phyloP scores from a whole-genome alignment of 2,888 invertebrate genomes.

The Cantharis rustica region DNA sequence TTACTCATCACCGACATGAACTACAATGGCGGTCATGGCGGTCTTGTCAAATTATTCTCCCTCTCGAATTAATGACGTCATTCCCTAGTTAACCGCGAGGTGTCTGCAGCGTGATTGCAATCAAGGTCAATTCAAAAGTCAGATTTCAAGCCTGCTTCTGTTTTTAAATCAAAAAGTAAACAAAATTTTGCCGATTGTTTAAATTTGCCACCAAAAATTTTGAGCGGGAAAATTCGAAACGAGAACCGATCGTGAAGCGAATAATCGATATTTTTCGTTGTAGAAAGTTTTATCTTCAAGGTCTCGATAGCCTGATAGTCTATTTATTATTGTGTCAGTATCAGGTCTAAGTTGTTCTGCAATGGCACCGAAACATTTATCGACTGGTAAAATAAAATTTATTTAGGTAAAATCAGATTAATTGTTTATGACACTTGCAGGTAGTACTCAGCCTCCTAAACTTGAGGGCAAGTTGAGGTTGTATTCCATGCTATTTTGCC shows the following conservation, averaged over 20 bases:
- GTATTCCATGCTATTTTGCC: conserved; percentile 86
- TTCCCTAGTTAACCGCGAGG: not conserved
- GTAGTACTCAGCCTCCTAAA: conserved; percentile 67
- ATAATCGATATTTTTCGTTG: not conserved
- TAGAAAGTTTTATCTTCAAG: not conserved
- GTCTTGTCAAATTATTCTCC: not conserved
- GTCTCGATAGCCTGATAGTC: too few relatives aligned
- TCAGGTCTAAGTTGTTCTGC: not conserved
- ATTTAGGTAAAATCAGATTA: not conserved
- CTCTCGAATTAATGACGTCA: not conserved
- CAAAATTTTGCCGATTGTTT: not conserved
- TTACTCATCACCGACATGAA: conserved; percentile 49
- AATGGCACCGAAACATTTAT: conserved; percentile 38
- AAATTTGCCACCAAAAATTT: too few relatives aligned
- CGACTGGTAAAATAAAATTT: conserved; percentile 27
- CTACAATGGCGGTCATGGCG: conserved; percentile 42
- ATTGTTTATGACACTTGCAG: conserved; percentile 53
- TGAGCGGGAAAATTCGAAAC: not conserved
- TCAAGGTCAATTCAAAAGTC: not conserved
- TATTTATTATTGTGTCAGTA: not conserved
- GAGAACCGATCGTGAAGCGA: not conserved
- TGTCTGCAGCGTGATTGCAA: not conserved
- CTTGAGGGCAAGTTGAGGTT: conserved; percentile 68
- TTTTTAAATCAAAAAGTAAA: not conserved
- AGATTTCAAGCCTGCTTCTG: not conserved